A percentile compares a stretch with the other conserved stretches of the same genome.
These are phyloP conservation scores for Pocota personata DNA, from an alignment of 2,888 invertebrate genomes.

Conservation along the genomic window DNA sequence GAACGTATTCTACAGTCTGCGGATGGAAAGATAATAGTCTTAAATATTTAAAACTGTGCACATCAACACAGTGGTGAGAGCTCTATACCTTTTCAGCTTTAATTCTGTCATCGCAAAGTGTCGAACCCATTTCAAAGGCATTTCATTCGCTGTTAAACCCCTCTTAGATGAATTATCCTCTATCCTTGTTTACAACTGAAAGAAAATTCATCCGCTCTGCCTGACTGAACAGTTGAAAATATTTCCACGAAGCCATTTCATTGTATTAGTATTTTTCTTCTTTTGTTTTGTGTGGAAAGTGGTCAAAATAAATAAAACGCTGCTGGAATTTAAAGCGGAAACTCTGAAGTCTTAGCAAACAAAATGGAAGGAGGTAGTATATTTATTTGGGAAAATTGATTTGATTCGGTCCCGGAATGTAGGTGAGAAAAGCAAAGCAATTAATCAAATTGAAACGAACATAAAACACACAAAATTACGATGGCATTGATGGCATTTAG, in stretches of 20 bases:
- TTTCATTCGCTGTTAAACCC: neutral
- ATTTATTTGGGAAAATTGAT: neutral
- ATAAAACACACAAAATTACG: neutral
- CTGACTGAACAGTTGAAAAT: neutral
- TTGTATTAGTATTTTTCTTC: neutral
- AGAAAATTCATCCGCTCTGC: neutral
- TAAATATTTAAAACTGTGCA: constrained; percentile 9
- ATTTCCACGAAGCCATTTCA: neutral
- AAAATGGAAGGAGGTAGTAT: neutral
- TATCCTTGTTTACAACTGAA: neutral
- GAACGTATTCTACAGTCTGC: neutral
- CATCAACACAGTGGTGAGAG: neutral
- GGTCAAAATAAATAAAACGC: neutral
- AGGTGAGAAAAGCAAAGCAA: constrained; percentile 9
- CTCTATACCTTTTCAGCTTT: neutral
- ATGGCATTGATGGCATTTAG: neutral
- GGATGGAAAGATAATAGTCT: neutral
- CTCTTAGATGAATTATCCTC: neutral
- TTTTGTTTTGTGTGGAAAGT: no score
- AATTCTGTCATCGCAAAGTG: constrained; percentile 12
- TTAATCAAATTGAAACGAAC: constrained; percentile 32
- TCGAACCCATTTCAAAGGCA: constrained; percentile 1
- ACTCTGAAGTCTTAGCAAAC: neutral
- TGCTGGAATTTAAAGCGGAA: neutral
- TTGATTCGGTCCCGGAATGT: neutral